Conservation (phyloP, 2,797 vertebrate species). For the Tadarida brasiliensis region DNA sequence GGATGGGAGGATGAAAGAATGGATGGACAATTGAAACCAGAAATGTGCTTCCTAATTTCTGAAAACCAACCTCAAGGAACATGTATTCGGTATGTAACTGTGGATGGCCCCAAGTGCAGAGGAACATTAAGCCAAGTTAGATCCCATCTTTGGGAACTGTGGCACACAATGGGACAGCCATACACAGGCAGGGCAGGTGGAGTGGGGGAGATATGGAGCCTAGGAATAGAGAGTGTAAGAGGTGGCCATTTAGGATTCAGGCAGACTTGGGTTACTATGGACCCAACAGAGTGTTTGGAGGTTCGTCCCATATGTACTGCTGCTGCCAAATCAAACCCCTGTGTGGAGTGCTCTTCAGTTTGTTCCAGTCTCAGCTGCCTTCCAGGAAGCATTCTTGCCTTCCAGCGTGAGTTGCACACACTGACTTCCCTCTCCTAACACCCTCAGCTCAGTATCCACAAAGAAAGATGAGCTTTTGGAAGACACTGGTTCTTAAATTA, state of each 20-base stretch:
- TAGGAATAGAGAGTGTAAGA: background rate
- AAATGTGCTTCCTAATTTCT: background rate
- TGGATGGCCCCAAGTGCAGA: background rate
- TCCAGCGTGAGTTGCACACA: background rate
- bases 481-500: background rate
- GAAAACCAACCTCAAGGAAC: background rate
- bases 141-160: background rate
- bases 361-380: background rate
- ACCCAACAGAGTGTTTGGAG: background rate
- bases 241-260: background rate
- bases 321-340: background rate
- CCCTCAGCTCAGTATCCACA: background rate
- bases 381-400: background rate
- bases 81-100: background rate
- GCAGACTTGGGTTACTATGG: background rate
- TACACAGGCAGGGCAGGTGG: background rate
- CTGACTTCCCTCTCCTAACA: background rate
- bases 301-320: accelerated
- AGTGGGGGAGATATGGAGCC: background rate
- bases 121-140: background rate
- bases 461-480: background rate
- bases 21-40: background rate
- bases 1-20: background rate
- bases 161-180: background rate
- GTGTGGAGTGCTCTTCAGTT: background rate